Conservation (phyloP, 2,113 vertebrate species). For the Malaclemys terrapin region DNA sequence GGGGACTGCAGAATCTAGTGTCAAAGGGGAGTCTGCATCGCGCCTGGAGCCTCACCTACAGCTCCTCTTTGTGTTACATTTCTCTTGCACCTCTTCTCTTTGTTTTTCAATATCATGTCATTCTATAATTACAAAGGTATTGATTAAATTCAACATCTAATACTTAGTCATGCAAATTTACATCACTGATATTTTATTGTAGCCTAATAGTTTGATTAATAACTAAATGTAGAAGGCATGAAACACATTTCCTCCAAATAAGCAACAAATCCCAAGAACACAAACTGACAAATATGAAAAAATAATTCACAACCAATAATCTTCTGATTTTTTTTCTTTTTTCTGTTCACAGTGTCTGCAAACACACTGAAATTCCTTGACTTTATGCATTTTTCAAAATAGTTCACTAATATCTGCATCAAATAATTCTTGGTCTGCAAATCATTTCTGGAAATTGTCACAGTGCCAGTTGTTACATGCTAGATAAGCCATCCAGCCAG, state of each 20-base stretch:
- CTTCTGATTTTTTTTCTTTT: too few species aligned
- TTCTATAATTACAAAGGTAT: background rate
- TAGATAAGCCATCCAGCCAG: accelerated
- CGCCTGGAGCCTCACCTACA: conserved; percentile 12
- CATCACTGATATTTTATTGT: background rate
- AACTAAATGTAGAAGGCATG: background rate
- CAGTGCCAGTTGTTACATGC: accelerated
- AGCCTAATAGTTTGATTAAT: background rate
- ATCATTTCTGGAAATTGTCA: accelerated
- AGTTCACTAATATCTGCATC: accelerated
- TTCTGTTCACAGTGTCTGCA: background rate
- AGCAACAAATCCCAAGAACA: background rate
- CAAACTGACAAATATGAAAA: background rate
- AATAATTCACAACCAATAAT: accelerated
- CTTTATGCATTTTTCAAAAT: accelerated
- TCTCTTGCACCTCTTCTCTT: conserved; percentile 39
- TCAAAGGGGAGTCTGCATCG: conserved; percentile 46
- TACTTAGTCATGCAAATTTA: conserved; percentile 14
- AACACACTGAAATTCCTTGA: background rate
- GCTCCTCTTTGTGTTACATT: conserved; percentile 52
- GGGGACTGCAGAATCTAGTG: background rate
- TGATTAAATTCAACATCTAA: background rate
- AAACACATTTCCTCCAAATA: accelerated
- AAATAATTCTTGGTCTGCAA: background rate
- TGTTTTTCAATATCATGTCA: conserved; percentile 53